These are phyloP conservation scores for Dexiosoma caninum DNA, from an alignment of 2,888 invertebrate genomes.

Conservation along the genomic window DNA sequence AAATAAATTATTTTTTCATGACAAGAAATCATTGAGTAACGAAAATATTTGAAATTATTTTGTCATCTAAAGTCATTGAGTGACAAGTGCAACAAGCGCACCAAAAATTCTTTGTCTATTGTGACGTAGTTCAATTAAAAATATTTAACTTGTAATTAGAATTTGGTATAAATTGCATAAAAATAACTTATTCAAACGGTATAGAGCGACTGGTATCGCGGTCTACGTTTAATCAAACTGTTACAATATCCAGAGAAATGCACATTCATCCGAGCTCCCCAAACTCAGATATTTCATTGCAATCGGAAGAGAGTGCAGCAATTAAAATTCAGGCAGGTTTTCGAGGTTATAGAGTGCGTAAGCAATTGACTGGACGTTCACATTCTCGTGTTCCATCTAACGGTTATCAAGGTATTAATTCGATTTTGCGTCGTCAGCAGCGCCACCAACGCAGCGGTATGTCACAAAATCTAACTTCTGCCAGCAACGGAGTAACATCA, in stretches of 20 bases:
- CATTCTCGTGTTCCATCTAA: slow-evolving; percentile 61
- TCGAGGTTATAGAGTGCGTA: slow-evolving; percentile 80
- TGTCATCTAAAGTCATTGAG: neutral
- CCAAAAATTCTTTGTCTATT: neutral
- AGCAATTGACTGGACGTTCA: slow-evolving; percentile 72
- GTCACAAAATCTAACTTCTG: slow-evolving; percentile 31
- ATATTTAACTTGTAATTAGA: neutral
- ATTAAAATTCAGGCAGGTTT: slow-evolving; percentile 81
- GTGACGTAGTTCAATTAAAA: neutral
- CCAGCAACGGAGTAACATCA: neutral
- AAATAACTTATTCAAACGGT: slow-evolving; percentile 25
- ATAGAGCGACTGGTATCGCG: neutral
- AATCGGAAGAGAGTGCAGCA: slow-evolving; percentile 78
- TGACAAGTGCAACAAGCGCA: neutral
- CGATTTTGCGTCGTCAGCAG: slow-evolving; percentile 22
- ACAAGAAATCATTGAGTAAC: neutral
- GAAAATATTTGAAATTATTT: neutral
- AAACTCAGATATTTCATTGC: slow-evolving; percentile 71
- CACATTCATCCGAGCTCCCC: slow-evolving; percentile 78
- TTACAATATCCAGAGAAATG: slow-evolving; percentile 70
- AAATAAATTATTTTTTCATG: neutral
- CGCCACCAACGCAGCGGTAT: slow-evolving; percentile 31
- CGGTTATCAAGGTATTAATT: slow-evolving; percentile 47
- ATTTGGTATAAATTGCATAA: neutral
- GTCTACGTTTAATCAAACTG: slow-evolving; percentile 1